Evolutionary conservation across 2,113 vertebrate species (phyloP).

Genomic region (Alaudala cheleensis): DNA sequence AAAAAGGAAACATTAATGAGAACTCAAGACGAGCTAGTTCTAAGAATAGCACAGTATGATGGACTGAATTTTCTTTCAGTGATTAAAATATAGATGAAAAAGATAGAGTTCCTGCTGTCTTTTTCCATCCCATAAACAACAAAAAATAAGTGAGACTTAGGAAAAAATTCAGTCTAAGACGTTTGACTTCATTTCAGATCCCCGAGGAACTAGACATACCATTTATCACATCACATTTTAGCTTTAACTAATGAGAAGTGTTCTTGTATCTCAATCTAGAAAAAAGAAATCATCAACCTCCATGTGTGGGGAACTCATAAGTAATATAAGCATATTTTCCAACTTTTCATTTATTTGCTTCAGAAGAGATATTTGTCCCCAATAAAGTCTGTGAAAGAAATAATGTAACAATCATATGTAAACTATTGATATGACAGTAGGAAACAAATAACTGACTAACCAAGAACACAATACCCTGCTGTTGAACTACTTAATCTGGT

Average conservation of each 20-base stretch:
- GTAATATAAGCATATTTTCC: background rate
- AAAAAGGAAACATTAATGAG: background rate
- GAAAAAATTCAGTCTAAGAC: background rate
- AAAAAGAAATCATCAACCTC: background rate
- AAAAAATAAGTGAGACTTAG: background rate
- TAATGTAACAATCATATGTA: background rate
- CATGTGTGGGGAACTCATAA: background rate
- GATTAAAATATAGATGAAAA: background rate
- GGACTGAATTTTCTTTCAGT: background rate
- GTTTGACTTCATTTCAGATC: background rate
- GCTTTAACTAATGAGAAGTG: background rate
- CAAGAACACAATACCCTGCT: background rate
- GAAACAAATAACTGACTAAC: background rate
- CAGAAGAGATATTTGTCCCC: background rate
- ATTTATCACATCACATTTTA: background rate
- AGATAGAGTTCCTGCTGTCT: background rate
- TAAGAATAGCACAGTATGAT: background rate
- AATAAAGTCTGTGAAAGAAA: background rate
- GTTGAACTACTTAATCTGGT: background rate
- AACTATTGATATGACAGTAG: background rate
- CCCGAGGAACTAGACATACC: background rate
- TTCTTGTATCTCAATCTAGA: background rate
- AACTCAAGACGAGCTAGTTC: background rate
- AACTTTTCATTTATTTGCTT: background rate
- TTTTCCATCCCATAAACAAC: background rate